Conservation (phyloP, 2,797 vertebrate species). For the Synanceia verrucosa region DNA sequence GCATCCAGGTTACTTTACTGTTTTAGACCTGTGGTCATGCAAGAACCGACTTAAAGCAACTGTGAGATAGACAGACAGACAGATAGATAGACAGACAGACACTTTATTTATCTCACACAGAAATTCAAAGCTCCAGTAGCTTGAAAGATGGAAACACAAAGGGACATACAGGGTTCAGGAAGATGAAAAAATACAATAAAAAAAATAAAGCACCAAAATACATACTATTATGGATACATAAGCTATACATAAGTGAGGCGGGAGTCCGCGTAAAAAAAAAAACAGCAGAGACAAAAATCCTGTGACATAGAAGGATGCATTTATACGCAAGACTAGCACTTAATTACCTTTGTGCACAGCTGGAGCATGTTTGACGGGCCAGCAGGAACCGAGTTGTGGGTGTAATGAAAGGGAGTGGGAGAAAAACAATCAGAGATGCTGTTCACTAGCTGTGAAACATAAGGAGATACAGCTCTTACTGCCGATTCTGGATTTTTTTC, state of each 20-base stretch:
- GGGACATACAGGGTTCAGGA: too few relatives aligned
- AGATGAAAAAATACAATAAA: too few relatives aligned
- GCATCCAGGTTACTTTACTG: too few relatives aligned
- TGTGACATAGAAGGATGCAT: constrained; percentile 4
- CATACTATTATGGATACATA: too few relatives aligned
- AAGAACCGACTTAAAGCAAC: background rate
- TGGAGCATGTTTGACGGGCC: background rate
- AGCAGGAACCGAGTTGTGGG: constrained; percentile 23
- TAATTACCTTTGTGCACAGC: constrained; percentile 31
- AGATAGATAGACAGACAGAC: too few relatives aligned
- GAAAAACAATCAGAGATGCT: constrained; percentile 12
- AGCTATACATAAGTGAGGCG: too few relatives aligned
- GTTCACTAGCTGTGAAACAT: constrained; percentile 31
- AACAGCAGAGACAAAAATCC: constrained; percentile 1
- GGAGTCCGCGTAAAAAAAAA: background rate
- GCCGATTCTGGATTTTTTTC: constrained; percentile 28
- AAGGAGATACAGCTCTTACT: constrained; percentile 27
- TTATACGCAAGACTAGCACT: background rate
- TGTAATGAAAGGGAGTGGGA: constrained; percentile 33
- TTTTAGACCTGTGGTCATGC: background rate
- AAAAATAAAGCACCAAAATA: too few relatives aligned
- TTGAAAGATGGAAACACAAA: too few relatives aligned
- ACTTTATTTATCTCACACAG: too few relatives aligned
- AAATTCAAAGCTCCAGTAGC: too few relatives aligned
- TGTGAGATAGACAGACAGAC: too few relatives aligned